Conservation (phyloP, 2,888 invertebrate genomes). For the Zele albiditarsus region DNA sequence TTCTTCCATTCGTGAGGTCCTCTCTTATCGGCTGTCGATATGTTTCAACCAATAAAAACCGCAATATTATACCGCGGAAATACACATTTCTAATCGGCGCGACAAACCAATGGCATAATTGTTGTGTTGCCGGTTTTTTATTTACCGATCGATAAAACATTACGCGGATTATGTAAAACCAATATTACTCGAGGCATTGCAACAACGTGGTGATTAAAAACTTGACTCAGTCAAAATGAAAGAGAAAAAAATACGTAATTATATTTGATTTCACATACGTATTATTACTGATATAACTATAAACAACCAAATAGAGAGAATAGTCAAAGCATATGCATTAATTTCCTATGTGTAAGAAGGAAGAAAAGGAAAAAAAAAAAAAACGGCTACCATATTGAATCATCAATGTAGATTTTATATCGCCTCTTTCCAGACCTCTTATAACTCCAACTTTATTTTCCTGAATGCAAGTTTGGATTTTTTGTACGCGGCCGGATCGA, state of each 20-base stretch:
- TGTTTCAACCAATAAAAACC: constrained; percentile 19
- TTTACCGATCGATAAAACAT: constrained; percentile 42
- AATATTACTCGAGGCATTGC: not conserved
- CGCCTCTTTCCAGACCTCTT: not conserved
- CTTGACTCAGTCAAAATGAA: not conserved
- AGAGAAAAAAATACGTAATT: constrained; percentile 16
- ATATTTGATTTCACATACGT: not conserved
- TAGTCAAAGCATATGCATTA: no score
- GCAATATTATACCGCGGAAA: constrained; percentile 18
- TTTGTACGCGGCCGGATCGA: not conserved
- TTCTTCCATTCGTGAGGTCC: constrained; percentile 39
- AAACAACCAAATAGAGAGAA: no score
- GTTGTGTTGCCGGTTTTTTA: constrained; percentile 30
- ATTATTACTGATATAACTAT: no score
- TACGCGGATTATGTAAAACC: constrained; percentile 19
- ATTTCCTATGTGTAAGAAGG: not conserved
- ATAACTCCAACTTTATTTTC: not conserved
- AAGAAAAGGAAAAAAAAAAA: constrained; percentile 4
- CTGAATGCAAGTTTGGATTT: not conserved
- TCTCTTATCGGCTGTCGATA: constrained; percentile 64
- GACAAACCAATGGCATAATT: constrained; percentile 27
- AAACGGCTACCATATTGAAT: not conserved
- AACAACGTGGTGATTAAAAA: constrained; percentile 11
- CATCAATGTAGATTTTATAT: constrained; percentile 3
- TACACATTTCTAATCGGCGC: constrained; percentile 28